Evolutionary conservation across 1,140 invertebrate genomes (phyloP), one percentile per base, ranked within the genome.

Genomic region (Brachionus rotundiformis): DNA sequence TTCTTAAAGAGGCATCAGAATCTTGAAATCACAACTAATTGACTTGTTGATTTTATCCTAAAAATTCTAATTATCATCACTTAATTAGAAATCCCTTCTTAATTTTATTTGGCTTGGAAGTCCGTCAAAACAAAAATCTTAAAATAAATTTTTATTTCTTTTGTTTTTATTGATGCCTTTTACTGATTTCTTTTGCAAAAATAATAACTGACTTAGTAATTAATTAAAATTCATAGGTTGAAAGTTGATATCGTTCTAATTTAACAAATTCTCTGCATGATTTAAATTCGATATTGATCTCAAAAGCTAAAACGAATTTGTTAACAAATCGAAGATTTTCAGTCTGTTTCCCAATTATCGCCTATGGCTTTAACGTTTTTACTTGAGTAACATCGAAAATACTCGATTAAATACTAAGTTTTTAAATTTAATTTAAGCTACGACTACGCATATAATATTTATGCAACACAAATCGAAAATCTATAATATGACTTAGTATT

Each of bases 181-280:
- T 19, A 36, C 29, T 33, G 16, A n/a, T 68, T 33, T 63, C 13
- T 27, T 63, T 29, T 63, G 11, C 27, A 33, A 68, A 68, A 33
- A 68, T 36, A 68, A 8, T 8, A 33, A 68, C 29, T 36, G 7
- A 31, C n/a, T 68, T 29, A 19, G 36, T 16, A 19, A 36, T 68
- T 36, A 68, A 36, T 68, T 36, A 68, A 61, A 61, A 68, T 68
- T 33, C 63, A 68, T 63, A 63, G 61, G 63, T 36, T 68, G 63
- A 68, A 68, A 68, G 29, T 33, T 68, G 63, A 68, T 68, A 29
- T 36, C 63, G 31, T 68, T 68, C 33, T 33, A 33, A 68, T 36
- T 68, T 31, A 19, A 68, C 29, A 68, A 31, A 68, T 36, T 36
- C 63, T 36, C 63, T 68, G 33, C 33, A 68, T 68, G 63, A 68